These are phyloP conservation scores for Distichodus sexfasciatus DNA, from an alignment of 2,797 vertebrate genomes.

Conservation along the genomic window DNA sequence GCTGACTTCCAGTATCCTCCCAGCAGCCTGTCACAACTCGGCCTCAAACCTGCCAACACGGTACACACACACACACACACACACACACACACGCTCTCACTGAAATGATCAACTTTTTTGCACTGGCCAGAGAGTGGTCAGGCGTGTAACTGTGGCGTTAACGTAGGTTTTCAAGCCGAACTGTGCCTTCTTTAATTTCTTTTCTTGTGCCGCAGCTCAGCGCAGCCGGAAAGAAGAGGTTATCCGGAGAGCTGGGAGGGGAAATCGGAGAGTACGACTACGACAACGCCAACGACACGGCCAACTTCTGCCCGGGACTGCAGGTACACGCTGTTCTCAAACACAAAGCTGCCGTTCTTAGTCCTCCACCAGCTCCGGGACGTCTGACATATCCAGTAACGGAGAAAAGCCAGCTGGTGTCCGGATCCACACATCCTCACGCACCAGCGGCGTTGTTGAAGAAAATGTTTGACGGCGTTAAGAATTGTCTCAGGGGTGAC, in stretches of 20 bases:
- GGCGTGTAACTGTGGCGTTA: too few relatives aligned
- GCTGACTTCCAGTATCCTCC: slow-evolving; percentile 85
- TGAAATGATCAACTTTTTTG: too few relatives aligned
- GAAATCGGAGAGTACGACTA: slow-evolving; percentile 88
- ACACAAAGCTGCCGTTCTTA: too few relatives aligned
- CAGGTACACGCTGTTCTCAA: slow-evolving; percentile 79
- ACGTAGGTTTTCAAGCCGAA: too few relatives aligned
- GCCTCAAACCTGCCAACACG: slow-evolving; percentile 80
- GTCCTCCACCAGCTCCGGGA: too few relatives aligned
- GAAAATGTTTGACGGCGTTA: too few relatives aligned
- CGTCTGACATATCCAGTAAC: too few relatives aligned
- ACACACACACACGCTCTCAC: too few relatives aligned
- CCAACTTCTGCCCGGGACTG: slow-evolving; percentile 89
- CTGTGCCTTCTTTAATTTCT: background rate
- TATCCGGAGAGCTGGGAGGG: slow-evolving; percentile 71
- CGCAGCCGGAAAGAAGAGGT: slow-evolving; percentile 50
- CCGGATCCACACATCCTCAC: too few relatives aligned
- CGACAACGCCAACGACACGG: slow-evolving; percentile 87
- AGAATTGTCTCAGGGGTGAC: too few relatives aligned
- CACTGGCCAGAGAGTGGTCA: background rate
- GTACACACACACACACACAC: slow-evolving; percentile 58
- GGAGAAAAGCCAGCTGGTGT: too few relatives aligned
- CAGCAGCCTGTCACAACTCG: slow-evolving; percentile 75
- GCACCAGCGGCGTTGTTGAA: too few relatives aligned
- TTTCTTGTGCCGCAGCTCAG: slow-evolving; percentile 66